Percentiles rank a stretch among this genome's conserved stretches.
Evolutionary conservation across 2,888 invertebrate genomes (phyloP).

Genomic region (Drosophila antonietae): DNA sequence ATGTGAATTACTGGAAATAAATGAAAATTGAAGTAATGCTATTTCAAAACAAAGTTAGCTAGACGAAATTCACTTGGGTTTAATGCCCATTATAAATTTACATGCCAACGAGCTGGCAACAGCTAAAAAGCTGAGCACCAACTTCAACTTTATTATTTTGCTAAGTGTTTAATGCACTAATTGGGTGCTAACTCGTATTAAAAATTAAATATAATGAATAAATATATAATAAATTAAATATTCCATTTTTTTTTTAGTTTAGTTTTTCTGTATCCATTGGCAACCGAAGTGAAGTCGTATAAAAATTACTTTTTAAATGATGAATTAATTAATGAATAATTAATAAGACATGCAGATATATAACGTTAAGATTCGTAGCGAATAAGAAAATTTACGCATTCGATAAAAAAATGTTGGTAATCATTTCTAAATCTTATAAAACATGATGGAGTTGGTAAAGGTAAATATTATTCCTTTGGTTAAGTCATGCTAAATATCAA

Average conservation of each 20-base stretch:
- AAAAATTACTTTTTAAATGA: not conserved
- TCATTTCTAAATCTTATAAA: not conserved
- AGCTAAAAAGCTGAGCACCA: not conserved
- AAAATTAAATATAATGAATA: too few species aligned
- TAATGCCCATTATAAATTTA: not conserved
- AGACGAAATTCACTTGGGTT: not conserved
- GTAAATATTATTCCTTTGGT: not conserved
- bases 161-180: not conserved
- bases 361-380: too few species aligned
- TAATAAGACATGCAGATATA: not conserved
- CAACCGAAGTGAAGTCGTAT: not conserved
- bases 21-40: not conserved
- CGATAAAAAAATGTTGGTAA: not conserved
- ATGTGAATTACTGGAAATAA: not conserved
- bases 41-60: not conserved
- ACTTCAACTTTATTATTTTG: not conserved
- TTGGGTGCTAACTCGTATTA: not conserved
- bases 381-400: too few species aligned
- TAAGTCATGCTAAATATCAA: not conserved
- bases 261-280: not conserved
- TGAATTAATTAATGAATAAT: not conserved
- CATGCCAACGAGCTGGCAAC: not conserved
- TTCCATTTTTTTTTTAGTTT: not conserved
- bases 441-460: too few species aligned
- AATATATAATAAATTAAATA: not conserved